Evolutionary conservation across 2,888 invertebrate species (phyloP), one percentile per base, ranked within the genome.

Genomic region (Chrysodeixis includens): DNA sequence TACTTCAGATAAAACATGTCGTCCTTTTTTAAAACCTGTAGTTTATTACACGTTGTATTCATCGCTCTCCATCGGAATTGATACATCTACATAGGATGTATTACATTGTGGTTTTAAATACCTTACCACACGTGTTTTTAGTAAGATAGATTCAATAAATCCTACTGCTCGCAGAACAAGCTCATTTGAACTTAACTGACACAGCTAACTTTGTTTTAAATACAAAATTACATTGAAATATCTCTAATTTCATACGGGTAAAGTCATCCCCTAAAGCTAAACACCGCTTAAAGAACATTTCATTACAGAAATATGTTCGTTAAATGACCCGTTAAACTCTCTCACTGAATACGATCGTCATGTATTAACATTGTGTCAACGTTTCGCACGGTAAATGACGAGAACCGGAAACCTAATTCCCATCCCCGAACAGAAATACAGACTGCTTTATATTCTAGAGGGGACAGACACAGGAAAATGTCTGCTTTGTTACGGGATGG

Each of bases 321-420:
- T 18, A 26, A 26, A 26, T 46, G 46, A 46, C 46, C 18, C 9
- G 10, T 9, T 49, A 49, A 18, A 18, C 46, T 8, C 20, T 49
- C 46, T 20, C 20, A 49, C 9, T 10, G 46, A 12, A 20, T 9
- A 49, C 18, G 46, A 20, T 10, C 9, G 35, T 35, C 8, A 14
- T 14, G 10, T 49, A 49, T 49, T 8, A 20, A 49, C 46, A 18
- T 20, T 49, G 20, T 49, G 46, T 49, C 46, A 18, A 49, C 46
- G 20, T 20, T 49, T 49, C 46, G 46, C 46, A 49, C 20, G 46
- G 20, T 20, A 20, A 9, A 20, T 49, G 46, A 1, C 46, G 46
- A 18, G 18, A 20, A 49, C 46, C 46, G 46, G 46, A 49, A 49
- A 49, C 46, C 46, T 20, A 49, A 49, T 49, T 49, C 46, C 46